Evolutionary conservation across 2,888 invertebrate genomes (phyloP).

Genomic region (Standfussiana lucernea): DNA sequence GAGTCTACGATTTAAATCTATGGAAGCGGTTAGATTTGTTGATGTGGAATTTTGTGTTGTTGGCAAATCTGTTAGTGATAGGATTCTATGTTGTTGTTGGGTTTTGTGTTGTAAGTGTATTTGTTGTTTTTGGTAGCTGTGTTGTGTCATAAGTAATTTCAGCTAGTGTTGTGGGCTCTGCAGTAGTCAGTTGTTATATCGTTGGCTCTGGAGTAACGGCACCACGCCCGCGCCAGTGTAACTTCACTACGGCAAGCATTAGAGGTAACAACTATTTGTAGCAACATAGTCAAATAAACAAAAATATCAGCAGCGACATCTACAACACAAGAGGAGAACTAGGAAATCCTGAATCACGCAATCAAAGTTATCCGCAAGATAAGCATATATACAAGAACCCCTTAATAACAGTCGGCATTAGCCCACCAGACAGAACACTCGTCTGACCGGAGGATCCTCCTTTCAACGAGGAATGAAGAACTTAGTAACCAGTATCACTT

Average conservation of each 20-base stretch:
- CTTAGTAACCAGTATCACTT: neutral
- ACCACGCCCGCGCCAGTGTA: neutral
- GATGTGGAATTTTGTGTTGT: neutral
- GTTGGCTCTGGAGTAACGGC: neutral
- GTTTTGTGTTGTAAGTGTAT: neutral
- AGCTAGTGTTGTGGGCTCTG: too few species aligned
- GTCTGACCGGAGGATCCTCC: neutral
- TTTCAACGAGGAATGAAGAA: neutral
- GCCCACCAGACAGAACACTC: neutral
- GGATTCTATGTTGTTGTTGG: conserved; percentile 10
- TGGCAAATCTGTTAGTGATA: neutral
- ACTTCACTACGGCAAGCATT: neutral
- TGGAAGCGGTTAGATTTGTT: neutral
- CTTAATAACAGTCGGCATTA: neutral
- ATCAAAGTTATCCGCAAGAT: neutral
- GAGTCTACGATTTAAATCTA: neutral
- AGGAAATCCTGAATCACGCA: neutral
- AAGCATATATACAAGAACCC: neutral
- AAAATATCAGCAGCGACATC: neutral
- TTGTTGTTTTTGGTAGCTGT: neutral
- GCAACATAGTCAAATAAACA: neutral
- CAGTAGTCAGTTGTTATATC: neutral
- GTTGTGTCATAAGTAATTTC: neutral
- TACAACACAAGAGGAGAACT: neutral
- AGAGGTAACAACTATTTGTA: neutral